Conservation (phyloP, 2,113 vertebrate genomes). For the Poeciliopsis prolifica region DNA sequence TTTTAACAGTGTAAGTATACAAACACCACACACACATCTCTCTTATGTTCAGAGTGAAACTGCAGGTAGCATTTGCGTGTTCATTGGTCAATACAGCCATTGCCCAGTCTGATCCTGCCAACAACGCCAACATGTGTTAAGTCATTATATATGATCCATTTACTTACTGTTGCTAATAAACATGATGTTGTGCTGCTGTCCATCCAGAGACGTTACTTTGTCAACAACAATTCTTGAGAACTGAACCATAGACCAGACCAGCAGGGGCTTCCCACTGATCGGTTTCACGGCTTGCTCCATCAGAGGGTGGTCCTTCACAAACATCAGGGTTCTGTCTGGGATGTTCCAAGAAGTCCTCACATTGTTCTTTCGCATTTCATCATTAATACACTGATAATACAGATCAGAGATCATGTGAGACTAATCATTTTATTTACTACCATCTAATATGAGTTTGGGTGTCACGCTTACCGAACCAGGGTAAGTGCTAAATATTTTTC, state of each 20-base stretch:
- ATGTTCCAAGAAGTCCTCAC: slow-evolving; percentile 1
- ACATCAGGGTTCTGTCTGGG: too few relatives aligned
- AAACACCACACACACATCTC: too few relatives aligned
- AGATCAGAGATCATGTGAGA: neutral
- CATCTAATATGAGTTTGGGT: neutral
- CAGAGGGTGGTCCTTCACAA: slow-evolving; percentile 31
- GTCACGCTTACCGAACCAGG: slow-evolving; percentile 6
- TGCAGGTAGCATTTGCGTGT: too few relatives aligned
- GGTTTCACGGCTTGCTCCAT: slow-evolving; percentile 5
- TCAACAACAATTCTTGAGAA: slow-evolving; percentile 41
- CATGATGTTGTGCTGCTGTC: slow-evolving; percentile 17
- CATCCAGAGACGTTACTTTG: slow-evolving; percentile 22
- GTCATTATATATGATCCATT: too few relatives aligned
- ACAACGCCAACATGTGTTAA: too few relatives aligned
- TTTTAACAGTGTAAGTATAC: too few relatives aligned
- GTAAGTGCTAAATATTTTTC: neutral
- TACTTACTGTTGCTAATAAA: slow-evolving; percentile 36
- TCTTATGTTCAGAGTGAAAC: too few relatives aligned
- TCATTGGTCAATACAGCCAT: too few relatives aligned
- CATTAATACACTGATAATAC: slow-evolving; percentile 33
- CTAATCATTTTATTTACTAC: neutral
- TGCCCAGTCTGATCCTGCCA: too few relatives aligned
- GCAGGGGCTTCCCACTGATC: slow-evolving; percentile 29
- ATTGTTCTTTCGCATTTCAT: slow-evolving; percentile 9
- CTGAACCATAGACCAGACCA: neutral